phyloP scores from a whole-genome alignment of 2,888 invertebrate genomes.

The Epistrophe grossulariae region DNA sequence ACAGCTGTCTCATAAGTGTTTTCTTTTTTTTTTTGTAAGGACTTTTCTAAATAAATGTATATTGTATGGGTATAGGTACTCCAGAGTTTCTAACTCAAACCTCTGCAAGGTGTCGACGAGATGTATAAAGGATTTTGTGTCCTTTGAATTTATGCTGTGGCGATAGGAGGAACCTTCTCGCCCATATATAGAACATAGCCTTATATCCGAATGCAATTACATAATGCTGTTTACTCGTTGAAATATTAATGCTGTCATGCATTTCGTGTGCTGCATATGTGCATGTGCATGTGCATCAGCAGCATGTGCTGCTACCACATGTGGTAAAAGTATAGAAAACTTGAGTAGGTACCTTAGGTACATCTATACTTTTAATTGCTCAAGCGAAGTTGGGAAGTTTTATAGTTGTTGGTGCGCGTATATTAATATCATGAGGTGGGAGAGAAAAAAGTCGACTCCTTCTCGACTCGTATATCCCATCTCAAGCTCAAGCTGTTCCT shows the following conservation, averaged over 20 bases:
- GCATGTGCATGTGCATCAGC: slow-evolving; percentile 17
- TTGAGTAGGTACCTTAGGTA: slow-evolving; percentile 8
- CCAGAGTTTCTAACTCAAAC: neutral
- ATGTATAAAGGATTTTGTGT: slow-evolving; percentile 34
- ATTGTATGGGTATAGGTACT: neutral
- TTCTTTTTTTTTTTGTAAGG: neutral
- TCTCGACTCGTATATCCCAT: neutral
- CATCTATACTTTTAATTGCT: slow-evolving; percentile 74
- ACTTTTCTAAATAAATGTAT: neutral
- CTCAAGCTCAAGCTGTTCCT: slow-evolving; percentile 7
- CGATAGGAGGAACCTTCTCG: neutral
- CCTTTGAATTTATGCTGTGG: slow-evolving; percentile 32
- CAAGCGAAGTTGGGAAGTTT: slow-evolving; percentile 42
- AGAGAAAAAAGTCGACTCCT: slow-evolving; percentile 10
- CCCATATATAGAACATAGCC: slow-evolving; percentile 3
- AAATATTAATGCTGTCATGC: slow-evolving; percentile 69
- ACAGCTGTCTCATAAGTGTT: neutral
- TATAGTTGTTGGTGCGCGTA: slow-evolving; percentile 21
- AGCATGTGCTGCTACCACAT: slow-evolving; percentile 19
- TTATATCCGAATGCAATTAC: slow-evolving; percentile 60
- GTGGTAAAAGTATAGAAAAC: slow-evolving; percentile 11
- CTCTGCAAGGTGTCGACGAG: neutral
- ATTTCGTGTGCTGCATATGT: slow-evolving; percentile 12
- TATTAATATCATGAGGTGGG: slow-evolving; percentile 7
- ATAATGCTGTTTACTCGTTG: slow-evolving; percentile 61